A percentile compares a stretch with the other conserved stretches of the same genome.
phyloP scores from a whole-genome alignment of 2,797 vertebrate genomes.

The Diceros bicornis region DNA sequence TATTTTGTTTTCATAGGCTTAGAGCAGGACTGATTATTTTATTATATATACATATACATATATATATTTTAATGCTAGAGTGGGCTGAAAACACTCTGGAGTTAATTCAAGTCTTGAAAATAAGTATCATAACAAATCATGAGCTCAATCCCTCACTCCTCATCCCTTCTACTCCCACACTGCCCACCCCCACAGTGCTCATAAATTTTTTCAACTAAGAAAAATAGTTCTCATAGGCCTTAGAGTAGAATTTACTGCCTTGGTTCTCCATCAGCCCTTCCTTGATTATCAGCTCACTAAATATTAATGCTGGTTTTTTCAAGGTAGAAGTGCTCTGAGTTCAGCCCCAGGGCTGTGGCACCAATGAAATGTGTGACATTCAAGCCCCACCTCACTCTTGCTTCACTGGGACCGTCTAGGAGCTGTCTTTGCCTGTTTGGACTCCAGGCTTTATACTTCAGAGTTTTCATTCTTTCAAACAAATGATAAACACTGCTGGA shows the following conservation, averaged over 20 bases:
- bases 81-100: slow-evolving; percentile 65
- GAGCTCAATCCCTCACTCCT: slow-evolving; percentile 47
- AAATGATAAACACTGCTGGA: neutral
- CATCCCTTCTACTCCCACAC: neutral
- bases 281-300: slow-evolving; percentile 82
- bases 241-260: slow-evolving; percentile 83
- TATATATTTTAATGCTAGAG: neutral
- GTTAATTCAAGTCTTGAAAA: slow-evolving; percentile 62
- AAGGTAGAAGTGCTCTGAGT: slow-evolving; percentile 74
- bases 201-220: slow-evolving; percentile 80
- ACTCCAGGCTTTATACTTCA: slow-evolving; percentile 12
- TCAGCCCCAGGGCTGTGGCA: slow-evolving; percentile 40
- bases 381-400: neutral
- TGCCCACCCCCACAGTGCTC: slow-evolving; percentile 28
- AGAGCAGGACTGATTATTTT: slow-evolving; percentile 42
- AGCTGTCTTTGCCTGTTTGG: neutral
- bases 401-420: neutral
- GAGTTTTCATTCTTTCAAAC: slow-evolving; percentile 2
- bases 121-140: slow-evolving; percentile 69
- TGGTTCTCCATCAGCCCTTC: slow-evolving; percentile 73
- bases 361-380: slow-evolving; percentile 20
- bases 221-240: slow-evolving; percentile 83
- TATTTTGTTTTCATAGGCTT: slow-evolving; percentile 58
- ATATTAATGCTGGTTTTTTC: slow-evolving; percentile 84
- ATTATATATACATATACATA: neutral